Conservation (phyloP, 2,113 vertebrate genomes). For the Oryzias woworae region DNA sequence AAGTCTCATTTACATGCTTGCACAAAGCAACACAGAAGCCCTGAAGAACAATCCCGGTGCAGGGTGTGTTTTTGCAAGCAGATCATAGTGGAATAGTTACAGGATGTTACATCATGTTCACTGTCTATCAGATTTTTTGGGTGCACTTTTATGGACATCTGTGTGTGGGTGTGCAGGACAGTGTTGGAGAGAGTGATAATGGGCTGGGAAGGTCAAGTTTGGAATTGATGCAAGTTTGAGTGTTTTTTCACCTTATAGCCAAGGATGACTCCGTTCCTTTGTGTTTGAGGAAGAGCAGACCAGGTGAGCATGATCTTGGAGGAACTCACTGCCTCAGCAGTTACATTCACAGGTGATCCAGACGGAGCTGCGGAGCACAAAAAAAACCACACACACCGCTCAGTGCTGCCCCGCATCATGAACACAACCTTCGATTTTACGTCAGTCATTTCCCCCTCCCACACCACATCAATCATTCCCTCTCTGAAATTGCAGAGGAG, state of each 20-base stretch:
- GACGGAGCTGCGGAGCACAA: slow-evolving; percentile 84
- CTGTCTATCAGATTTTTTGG: slow-evolving; percentile 20
- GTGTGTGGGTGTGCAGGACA: slow-evolving; percentile 4
- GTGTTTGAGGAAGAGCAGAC: slow-evolving; percentile 81
- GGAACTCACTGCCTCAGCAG: slow-evolving; percentile 89
- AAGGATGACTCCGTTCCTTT: slow-evolving; percentile 90
- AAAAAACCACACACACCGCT: slow-evolving; percentile 30
- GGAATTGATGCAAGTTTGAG: slow-evolving; percentile 8
- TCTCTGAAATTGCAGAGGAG: slow-evolving; percentile 32
- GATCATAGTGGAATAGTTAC: slow-evolving; percentile 59
- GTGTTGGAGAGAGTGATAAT: slow-evolving; percentile 41
- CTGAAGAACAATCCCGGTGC: slow-evolving; percentile 6
- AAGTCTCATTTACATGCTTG: slow-evolving; percentile 15
- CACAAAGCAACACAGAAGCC: background rate
- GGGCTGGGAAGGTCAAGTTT: slow-evolving; percentile 21
- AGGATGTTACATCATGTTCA: slow-evolving; percentile 68
- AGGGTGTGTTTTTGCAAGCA: slow-evolving; percentile 35
- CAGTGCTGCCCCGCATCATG: slow-evolving; percentile 31
- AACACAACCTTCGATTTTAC: slow-evolving; percentile 47
- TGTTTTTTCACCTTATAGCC: slow-evolving; percentile 88
- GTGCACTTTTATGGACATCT: slow-evolving; percentile 1
- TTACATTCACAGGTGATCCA: slow-evolving; percentile 87
- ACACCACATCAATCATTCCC: slow-evolving; percentile 30
- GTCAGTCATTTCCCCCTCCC: slow-evolving; percentile 42
- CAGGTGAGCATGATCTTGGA: slow-evolving; percentile 90